Base-by-base conservation (phyloP, 1,140 invertebrate genomes). In the Heliconius congener region DNA sequence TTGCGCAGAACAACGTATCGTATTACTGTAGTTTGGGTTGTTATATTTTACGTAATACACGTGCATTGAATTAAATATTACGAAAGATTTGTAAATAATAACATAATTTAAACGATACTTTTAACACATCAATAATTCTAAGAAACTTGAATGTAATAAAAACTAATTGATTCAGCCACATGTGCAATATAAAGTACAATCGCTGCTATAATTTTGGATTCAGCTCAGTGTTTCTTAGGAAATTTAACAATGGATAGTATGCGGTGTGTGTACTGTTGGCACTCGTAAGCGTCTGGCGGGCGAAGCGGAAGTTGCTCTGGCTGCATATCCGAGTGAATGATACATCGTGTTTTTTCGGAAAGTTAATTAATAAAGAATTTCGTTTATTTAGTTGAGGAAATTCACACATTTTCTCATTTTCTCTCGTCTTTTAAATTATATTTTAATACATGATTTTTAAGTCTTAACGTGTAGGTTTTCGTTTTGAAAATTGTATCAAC, bases 261-360 rank as follows among this genome's bases (percentile, higher is more conserved):
- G 73, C 55, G 72, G 23, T 72, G 76, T 81, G 72, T 74, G 18
- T 74, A 70, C 50, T 50, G 60, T 42, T 66, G 71, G 23, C 70
- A 74, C 73, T 72, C 52, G 30, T 78, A 52, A 76, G 77, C 66
- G 50, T 50, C 57, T 73, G 76, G 50, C n/a, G n/a, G n/a, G n/a
- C n/a, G n/a, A n/a, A 72, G 78, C 76, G 80, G 80, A 81, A 81
- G 77, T 81, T 66, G 46, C 76, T 76, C 52, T 55, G 66, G 60
- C 72, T 73, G 80, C 76, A 81, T 76, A 76, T 81, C 80, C 80
- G 76, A 81, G 27, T 81, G 75, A 71, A 76, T 72, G 73, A 76
- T 78, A 60, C 71, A 60, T 73, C 76, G 42, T 16, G 18, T n/a
- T 73, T 73, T 50, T 30, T 16, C 27, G 42, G n/a, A 78, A 78